phyloP scores from a whole-genome alignment of 2,888 invertebrate genomes.

The Scaptomyza caliginosa region DNA sequence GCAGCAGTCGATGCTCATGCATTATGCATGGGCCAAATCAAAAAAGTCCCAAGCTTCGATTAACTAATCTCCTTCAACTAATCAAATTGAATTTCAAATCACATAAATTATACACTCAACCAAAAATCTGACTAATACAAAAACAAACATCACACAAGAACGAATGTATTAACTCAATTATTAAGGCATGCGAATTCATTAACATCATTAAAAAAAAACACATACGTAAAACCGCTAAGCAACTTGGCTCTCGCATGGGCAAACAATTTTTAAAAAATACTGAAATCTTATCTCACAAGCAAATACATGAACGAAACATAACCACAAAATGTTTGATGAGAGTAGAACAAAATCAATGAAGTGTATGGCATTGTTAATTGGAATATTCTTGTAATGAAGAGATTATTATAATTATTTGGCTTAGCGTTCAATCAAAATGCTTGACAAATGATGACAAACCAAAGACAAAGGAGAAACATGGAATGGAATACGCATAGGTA shows the following conservation, averaged over 20 bases:
- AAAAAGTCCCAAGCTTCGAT: slow-evolving; percentile 29
- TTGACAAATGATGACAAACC: neutral
- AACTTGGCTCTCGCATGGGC: neutral
- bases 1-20: slow-evolving; percentile 37
- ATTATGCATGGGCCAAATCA: slow-evolving; percentile 39
- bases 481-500: neutral
- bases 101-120: neutral
- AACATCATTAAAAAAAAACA: neutral
- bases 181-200: neutral
- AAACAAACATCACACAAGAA: neutral
- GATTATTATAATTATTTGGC: neutral
- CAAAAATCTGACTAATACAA: neutral
- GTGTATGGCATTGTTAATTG: neutral
- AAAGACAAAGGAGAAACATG: neutral
- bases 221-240: neutral
- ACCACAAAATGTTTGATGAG: neutral
- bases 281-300: neutral
- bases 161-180: neutral
- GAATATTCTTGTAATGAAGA: neutral
- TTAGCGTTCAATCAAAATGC: neutral
- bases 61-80: slow-evolving; percentile 20
- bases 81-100: slow-evolving; percentile 11
- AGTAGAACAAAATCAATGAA: too few species aligned
- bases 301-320: neutral
- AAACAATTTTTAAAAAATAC: neutral